These are phyloP conservation scores for Aleadryas rufinucha DNA, from an alignment of 2,113 vertebrate genomes.

Conservation along the genomic window DNA sequence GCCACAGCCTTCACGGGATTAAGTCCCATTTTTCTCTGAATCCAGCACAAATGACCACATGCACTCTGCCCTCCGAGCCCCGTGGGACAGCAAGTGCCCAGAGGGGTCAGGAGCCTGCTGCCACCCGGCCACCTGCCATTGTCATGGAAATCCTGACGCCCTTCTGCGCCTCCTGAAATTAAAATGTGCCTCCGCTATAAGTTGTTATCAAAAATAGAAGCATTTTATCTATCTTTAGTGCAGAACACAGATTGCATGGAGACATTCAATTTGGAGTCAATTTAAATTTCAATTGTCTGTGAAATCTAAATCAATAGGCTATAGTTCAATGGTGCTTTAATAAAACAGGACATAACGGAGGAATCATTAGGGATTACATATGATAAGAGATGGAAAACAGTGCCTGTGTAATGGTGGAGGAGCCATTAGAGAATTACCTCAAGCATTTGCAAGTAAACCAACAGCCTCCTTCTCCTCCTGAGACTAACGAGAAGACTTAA, in stretches of 20 bases:
- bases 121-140: not conserved
- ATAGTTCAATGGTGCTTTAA: conserved; percentile 82
- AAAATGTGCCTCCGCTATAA: conserved; percentile 60
- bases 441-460: conserved; percentile 69
- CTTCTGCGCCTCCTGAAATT: conserved; percentile 35
- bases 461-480: conserved; percentile 57
- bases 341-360: conserved; percentile 80
- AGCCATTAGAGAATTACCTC: conserved; percentile 73
- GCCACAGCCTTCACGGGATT: not conserved
- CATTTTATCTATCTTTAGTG: conserved; percentile 74
- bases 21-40: not conserved
- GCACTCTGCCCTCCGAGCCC: rapidly evolving
- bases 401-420: conserved; percentile 49
- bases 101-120: not conserved
- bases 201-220: conserved; percentile 78
- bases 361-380: conserved; percentile 78
- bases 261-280: conserved; percentile 83
- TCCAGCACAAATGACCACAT: rapidly evolving
- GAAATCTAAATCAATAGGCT: conserved; percentile 85
- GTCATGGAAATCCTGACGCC: conserved; percentile 9
- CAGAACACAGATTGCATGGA: conserved; percentile 76
- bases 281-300: conserved; percentile 86
- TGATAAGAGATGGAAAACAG: conserved; percentile 71
- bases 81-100: rapidly evolving
- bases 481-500: conserved; percentile 59